Evolutionary conservation across 1,140 invertebrate species (phyloP).

Genomic region (Tetramorium parvispinum): DNA sequence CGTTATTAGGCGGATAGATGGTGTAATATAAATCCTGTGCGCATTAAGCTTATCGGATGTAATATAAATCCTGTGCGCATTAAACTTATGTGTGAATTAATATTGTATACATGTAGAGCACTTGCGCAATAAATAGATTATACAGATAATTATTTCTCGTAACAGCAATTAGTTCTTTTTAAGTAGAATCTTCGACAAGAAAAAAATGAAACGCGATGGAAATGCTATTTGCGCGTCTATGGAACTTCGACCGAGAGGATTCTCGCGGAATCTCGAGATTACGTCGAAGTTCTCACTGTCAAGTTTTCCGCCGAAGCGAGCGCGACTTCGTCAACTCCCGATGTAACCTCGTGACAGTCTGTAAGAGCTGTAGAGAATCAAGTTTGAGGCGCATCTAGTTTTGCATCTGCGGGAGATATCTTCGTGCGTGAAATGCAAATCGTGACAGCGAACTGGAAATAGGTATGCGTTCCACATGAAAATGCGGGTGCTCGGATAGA

Average conservation of each 20-base stretch:
- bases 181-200: background rate
- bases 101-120: too few species aligned
- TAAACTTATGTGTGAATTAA: too few species aligned
- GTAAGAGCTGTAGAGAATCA: slow-evolving; percentile 21
- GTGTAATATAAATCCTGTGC: too few species aligned
- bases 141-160: too few species aligned
- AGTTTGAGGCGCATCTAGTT: slow-evolving; percentile 31
- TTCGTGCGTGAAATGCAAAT: slow-evolving; percentile 29
- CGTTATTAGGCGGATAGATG: background rate
- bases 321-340: slow-evolving; percentile 36
- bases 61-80: too few species aligned
- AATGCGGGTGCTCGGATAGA: slow-evolving; percentile 41
- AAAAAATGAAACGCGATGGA: background rate
- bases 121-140: background rate
- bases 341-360: slow-evolving; percentile 28
- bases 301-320: slow-evolving; percentile 34
- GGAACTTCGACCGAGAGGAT: slow-evolving; percentile 7
- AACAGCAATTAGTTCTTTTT: background rate
- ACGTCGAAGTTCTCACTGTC: slow-evolving; percentile 38
- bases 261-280: slow-evolving; percentile 6
- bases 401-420: slow-evolving; percentile 39
- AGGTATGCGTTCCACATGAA: slow-evolving; percentile 55
- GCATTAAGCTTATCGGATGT: too few species aligned
- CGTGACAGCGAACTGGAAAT: slow-evolving; percentile 36
- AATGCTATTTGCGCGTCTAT: slow-evolving; percentile 22